Evolutionary conservation across 2,113 vertebrate species (phyloP).

Genomic region (Saccopteryx bilineata): DNA sequence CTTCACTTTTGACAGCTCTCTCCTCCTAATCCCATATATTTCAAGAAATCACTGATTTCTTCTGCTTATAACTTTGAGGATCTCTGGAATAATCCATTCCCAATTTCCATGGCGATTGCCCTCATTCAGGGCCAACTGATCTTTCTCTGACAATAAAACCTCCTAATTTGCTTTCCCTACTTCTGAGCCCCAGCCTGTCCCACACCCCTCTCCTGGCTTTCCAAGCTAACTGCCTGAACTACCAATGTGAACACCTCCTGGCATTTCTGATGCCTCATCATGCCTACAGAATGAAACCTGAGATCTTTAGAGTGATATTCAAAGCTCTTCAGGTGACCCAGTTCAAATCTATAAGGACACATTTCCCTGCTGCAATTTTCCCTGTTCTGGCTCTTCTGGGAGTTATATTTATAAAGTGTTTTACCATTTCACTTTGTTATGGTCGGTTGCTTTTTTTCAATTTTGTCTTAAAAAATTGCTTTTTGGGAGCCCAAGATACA

Average conservation of each 20-base stretch:
- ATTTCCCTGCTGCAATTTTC: not conserved
- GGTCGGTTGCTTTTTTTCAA: not conserved
- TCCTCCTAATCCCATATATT: not conserved
- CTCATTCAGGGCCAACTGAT: not conserved
- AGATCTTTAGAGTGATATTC: not conserved
- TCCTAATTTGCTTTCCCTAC: not conserved
- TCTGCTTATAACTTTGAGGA: not conserved
- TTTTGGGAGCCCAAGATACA: not conserved
- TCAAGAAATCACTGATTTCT: not conserved
- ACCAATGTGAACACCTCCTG: not conserved
- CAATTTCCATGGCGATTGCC: not conserved
- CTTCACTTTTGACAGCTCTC: not conserved
- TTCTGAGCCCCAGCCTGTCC: not conserved
- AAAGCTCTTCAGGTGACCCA: constrained; percentile 18
- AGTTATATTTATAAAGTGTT: not conserved
- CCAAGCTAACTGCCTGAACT: not conserved
- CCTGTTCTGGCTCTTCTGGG: not conserved
- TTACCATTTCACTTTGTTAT: constrained; percentile 19
- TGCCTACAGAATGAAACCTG: not conserved
- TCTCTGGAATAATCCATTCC: not conserved
- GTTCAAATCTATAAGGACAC: not conserved
- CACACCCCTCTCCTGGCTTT: not conserved
- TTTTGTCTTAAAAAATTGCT: constrained; percentile 11
- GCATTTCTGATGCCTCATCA: not conserved
- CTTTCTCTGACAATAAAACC: not conserved